Evolutionary conservation across 2,797 vertebrate genomes (phyloP).

Genomic region (Smutsia gigantea): DNA sequence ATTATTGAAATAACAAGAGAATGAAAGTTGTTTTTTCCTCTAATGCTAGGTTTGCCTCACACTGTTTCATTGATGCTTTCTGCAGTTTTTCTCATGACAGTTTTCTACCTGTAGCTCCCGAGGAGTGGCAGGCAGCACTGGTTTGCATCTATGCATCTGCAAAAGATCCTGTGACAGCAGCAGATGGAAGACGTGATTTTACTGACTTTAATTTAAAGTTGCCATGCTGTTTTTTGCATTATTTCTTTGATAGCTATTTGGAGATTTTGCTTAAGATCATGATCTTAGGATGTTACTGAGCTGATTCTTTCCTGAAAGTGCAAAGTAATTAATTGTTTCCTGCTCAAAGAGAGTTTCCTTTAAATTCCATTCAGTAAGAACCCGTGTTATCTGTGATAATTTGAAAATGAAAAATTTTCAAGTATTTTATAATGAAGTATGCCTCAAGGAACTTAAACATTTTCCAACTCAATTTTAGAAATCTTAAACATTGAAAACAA

Average conservation of each 20-base stretch:
- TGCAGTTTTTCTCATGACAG: not conserved
- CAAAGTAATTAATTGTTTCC: conserved; percentile 51
- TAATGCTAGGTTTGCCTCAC: not conserved
- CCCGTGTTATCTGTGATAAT: not conserved
- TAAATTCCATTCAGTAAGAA: not conserved
- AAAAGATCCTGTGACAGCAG: not conserved
- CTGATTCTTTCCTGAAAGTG: conserved; percentile 45
- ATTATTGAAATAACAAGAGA: conserved; percentile 6
- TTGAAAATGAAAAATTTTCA: conserved; percentile 32
- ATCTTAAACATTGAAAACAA: conserved; percentile 15
- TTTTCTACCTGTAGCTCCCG: not conserved
- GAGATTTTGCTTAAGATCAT: not conserved
- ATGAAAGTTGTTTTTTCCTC: not conserved
- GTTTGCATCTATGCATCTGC: not conserved
- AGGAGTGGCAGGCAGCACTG: not conserved
- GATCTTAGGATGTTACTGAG: not conserved
- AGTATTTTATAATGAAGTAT: not conserved
- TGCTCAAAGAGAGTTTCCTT: conserved; percentile 21
- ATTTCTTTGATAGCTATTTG: not conserved
- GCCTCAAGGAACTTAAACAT: not conserved
- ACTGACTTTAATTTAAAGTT: conserved; percentile 18
- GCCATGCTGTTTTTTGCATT: conserved; percentile 23
- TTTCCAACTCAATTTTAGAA: not conserved
- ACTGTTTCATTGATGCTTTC: not conserved
- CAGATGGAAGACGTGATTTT: not conserved